Evolutionary conservation across 2,113 vertebrate species (phyloP), one percentile per base, ranked within the genome.

Genomic region (Ondatra zibethicus): DNA sequence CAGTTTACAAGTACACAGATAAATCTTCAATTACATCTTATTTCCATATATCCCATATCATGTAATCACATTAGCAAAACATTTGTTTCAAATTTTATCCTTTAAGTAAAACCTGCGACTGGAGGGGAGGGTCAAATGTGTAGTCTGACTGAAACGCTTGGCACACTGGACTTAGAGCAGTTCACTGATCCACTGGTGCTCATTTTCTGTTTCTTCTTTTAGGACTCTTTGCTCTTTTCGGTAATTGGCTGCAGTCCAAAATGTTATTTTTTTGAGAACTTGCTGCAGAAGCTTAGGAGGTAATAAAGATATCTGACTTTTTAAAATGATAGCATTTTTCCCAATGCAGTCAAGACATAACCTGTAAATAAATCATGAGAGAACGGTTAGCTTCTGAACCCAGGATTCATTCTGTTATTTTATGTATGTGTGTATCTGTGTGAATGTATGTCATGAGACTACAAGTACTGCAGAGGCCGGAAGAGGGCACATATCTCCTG

Each of bases 311-410:
- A 99, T 98, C 52, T 99, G 99, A 63, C 94, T 98, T 98, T 98
- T 97, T 50, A 99, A 95, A 52, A 97, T 98, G 65, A 93, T 12
- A 33, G 98, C 96, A 13, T 99, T 99, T 97, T 99, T 99, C 68
- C 99, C 99, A 80, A 99, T 99, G 97, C 98, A 99, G 98, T 99
- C 99, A 27, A 99, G 98, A 95, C 99, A 99, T 93, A 99, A 98
- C 98, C 99, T 99, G 97, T 65, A 91, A 94, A n/a, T 27, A 92
- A 89, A 81, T 73, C 23, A 52, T 61, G 39, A 84, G 1, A 68
- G 17, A 78, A 50, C 31, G 58, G 47, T 58, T 93, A 91, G 45
- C 12, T 52, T 61, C 91, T 93, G 42, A 94, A 50, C 1, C 13
- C 76, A 13, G 88, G 50, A 39, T 42, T 63, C 39, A 39, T 3